A percentile compares a stretch with the other conserved stretches of the same genome.
Evolutionary conservation across 1,140 invertebrate species (phyloP).

Genomic region (Caenorhabditis inopinata): DNA sequence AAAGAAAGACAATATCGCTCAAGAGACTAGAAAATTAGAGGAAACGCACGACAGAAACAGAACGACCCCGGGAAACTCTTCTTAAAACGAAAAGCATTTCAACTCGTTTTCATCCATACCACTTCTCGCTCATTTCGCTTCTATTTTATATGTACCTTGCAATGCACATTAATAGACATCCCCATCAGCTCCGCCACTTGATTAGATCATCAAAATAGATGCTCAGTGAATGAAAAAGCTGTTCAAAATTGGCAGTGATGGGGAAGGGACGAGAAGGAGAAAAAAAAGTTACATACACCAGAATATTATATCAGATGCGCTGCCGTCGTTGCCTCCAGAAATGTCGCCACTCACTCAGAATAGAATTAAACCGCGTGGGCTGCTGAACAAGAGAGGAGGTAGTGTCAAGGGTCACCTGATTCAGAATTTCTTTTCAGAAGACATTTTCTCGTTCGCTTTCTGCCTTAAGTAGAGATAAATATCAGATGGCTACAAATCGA

Average conservation of each 20-base stretch:
- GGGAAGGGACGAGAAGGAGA: background rate
- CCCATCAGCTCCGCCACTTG: too few relatives aligned
- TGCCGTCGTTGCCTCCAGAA: background rate
- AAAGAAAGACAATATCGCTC: background rate
- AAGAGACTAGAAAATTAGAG: background rate
- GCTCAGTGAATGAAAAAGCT: background rate
- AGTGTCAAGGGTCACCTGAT: conserved; percentile 19
- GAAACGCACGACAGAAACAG: too few relatives aligned
- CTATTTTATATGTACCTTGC: background rate
- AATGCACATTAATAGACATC: too few relatives aligned
- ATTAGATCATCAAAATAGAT: too few relatives aligned
- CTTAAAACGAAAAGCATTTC: background rate
- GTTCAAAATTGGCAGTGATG: background rate
- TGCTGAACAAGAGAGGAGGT: background rate
- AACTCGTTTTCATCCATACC: background rate
- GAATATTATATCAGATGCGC: conserved; percentile 23
- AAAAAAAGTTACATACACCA: conserved; percentile 18
- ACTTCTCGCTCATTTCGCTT: background rate
- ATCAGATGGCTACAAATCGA: background rate
- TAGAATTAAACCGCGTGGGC: conserved; percentile 20
- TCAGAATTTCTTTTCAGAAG: too few relatives aligned
- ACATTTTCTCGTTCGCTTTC: too few relatives aligned
- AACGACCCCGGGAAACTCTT: background rate
- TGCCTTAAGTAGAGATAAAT: too few relatives aligned
- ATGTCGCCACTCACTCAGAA: background rate